These are phyloP conservation scores for Acrossocheilus wenchowensis DNA, from an alignment of 2,797 vertebrate genomes.

Conservation along the genomic window DNA sequence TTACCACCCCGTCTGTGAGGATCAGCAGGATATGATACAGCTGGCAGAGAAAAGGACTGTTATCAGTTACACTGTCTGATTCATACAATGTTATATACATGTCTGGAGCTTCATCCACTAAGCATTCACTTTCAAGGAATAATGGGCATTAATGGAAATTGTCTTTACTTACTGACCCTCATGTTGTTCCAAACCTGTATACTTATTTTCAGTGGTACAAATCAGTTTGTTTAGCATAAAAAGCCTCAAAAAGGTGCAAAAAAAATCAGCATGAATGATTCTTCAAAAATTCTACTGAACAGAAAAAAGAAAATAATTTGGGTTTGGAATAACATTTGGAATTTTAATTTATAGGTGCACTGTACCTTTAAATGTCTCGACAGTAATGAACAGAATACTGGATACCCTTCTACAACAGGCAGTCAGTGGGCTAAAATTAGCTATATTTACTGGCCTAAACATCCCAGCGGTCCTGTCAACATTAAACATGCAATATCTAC, in stretches of 20 bases:
- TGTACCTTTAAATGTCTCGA: background rate
- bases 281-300: background rate
- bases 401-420: slow-evolving; percentile 10
- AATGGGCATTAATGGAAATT: background rate
- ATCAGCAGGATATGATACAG: slow-evolving; percentile 94
- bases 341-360: background rate
- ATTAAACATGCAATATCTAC: slow-evolving; percentile 40
- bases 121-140: background rate
- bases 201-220: background rate
- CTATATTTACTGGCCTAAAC: slow-evolving; percentile 42
- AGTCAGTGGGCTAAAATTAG: slow-evolving; percentile 45
- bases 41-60: slow-evolving; percentile 71
- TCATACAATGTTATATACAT: background rate
- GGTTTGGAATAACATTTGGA: background rate
- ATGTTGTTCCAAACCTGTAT: background rate
- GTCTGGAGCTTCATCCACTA: background rate
- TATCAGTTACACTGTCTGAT: slow-evolving; percentile 27
- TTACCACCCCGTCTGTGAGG: slow-evolving; percentile 93
- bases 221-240: background rate
- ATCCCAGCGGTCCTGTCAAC: slow-evolving; percentile 44
- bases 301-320: background rate
- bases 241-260: background rate
- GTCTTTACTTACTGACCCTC: background rate
- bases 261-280: background rate
- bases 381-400: background rate